Evolutionary conservation across 2,888 invertebrate species (phyloP).

Genomic region (Sphaeridia pumilis): DNA sequence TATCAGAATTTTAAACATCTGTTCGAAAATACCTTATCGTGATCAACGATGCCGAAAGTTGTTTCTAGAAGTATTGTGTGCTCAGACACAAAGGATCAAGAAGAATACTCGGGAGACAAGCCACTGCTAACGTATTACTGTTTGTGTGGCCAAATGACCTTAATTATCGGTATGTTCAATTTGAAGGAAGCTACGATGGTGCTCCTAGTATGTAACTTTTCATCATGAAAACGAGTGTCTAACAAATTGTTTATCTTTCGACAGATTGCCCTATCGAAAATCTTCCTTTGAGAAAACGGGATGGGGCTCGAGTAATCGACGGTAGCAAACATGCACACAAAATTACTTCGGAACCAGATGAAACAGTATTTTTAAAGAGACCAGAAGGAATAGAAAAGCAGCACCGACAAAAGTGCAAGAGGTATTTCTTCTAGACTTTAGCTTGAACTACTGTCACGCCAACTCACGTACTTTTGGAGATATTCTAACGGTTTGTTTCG

Average conservation of each 20-base stretch:
- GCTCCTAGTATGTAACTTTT: no score
- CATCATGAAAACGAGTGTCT: no score
- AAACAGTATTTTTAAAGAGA: slow-evolving; percentile 74
- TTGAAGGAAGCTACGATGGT: no score
- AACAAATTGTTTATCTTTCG: no score
- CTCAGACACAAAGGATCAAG: slow-evolving; percentile 92
- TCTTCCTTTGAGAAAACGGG: slow-evolving; percentile 74
- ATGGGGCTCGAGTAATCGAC: slow-evolving; percentile 90
- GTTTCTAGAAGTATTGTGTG: slow-evolving; percentile 82
- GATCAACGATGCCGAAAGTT: slow-evolving; percentile 80
- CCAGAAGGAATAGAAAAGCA: slow-evolving; percentile 89
- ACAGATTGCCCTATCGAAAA: slow-evolving; percentile 75
- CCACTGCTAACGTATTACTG: slow-evolving; percentile 96
- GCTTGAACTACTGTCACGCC: background rate
- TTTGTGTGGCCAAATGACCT: slow-evolving; percentile 91
- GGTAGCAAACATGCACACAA: slow-evolving; percentile 89
- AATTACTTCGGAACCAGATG: slow-evolving; percentile 79
- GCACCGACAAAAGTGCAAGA: slow-evolving; percentile 74
- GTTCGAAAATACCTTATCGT: no score
- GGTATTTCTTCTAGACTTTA: slow-evolving; percentile 41
- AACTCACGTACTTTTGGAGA: no score
- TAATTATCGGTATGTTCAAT: slow-evolving; percentile 75
- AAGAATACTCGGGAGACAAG: slow-evolving; percentile 92
- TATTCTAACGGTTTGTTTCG: no score
- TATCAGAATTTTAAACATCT: no score